Evolutionary conservation across 2,797 vertebrate genomes (phyloP).

Genomic region (Karalla daura): DNA sequence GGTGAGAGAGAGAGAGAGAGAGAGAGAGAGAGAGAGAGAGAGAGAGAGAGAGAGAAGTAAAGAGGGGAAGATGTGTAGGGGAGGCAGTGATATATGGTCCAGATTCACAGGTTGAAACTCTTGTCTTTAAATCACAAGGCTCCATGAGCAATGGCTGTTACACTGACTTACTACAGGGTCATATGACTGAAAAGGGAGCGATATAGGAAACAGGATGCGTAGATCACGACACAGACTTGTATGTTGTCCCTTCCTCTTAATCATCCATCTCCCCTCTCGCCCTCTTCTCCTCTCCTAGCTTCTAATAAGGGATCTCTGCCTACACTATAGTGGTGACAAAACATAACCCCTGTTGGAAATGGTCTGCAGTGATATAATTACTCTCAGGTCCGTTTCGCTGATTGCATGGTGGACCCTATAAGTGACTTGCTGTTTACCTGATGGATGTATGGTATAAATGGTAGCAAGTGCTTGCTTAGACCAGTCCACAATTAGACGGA

Average conservation of each 20-base stretch:
- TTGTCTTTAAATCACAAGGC: constrained; percentile 66
- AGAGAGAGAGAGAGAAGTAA: constrained; percentile 32
- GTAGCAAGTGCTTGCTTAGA: neutral
- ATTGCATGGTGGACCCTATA: constrained; percentile 8
- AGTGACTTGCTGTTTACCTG: constrained; percentile 7
- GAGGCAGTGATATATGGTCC: constrained; percentile 47
- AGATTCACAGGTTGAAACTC: constrained; percentile 52
- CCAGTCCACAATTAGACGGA: constrained; percentile 8
- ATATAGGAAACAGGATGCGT: constrained; percentile 16
- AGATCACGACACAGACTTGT: constrained; percentile 31
- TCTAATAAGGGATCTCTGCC: neutral
- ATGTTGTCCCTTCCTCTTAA: constrained; percentile 11
- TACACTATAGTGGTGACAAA: too few species aligned
- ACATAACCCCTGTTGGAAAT: neutral
- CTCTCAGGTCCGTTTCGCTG: constrained; percentile 6
- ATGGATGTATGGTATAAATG: neutral
- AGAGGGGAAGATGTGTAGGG: constrained; percentile 19
- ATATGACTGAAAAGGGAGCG: constrained; percentile 26
- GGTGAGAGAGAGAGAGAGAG: neutral
- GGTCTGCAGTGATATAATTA: neutral
- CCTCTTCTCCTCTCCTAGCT: neutral
- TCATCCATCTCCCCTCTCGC: constrained; percentile 6
- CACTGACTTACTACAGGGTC: constrained; percentile 52
- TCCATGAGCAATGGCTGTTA: constrained; percentile 52
- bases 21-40: constrained; percentile 15